Evolutionary conservation across 2,797 vertebrate species (phyloP).

Genomic region (Thunnus albacares): DNA sequence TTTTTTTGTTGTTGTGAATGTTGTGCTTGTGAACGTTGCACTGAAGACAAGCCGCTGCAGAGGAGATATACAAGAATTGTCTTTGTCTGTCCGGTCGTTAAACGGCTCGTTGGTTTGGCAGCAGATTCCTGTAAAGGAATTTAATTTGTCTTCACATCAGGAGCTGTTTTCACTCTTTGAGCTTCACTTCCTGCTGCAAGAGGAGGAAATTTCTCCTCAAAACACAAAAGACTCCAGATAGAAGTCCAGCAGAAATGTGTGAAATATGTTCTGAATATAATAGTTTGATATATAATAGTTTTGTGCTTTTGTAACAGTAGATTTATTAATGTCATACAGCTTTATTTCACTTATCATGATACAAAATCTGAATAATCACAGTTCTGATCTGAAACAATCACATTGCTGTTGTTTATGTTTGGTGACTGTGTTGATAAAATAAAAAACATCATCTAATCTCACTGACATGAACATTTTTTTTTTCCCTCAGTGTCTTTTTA

Average conservation of each 20-base stretch:
- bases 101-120: slow-evolving; percentile 16
- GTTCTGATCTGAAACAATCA: neutral
- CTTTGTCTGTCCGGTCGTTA: neutral
- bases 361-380: neutral
- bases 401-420: neutral
- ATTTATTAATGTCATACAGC: neutral
- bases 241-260: neutral
- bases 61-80: neutral
- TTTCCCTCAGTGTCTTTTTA: too few relatives aligned
- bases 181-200: neutral
- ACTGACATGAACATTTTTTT: neutral
- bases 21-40: neutral
- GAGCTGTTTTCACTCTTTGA: neutral
- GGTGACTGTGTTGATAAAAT: neutral
- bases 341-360: neutral
- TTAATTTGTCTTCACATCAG: slow-evolving; percentile 10
- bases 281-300: neutral
- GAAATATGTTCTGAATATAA: neutral
- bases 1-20: neutral
- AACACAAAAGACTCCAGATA: neutral
- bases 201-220: neutral
- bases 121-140: slow-evolving; percentile 5
- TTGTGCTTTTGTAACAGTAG: neutral
- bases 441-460: neutral
- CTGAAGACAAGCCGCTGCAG: neutral